Evolutionary conservation across 1,140 invertebrate species (phyloP).

Genomic region (Popillia japonica): DNA sequence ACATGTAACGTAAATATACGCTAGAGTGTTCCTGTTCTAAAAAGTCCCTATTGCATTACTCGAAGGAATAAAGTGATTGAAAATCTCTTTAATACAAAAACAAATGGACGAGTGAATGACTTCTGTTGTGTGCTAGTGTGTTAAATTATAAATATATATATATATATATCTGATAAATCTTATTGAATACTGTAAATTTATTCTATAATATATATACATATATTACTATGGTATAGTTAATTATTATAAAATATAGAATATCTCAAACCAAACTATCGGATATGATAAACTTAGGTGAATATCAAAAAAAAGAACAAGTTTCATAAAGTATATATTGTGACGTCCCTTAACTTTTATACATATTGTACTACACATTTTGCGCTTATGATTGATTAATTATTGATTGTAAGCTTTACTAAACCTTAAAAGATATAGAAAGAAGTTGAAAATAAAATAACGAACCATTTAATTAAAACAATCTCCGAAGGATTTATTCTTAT

Average conservation of each 20-base stretch:
- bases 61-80: background rate
- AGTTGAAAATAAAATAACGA: conserved; percentile 20
- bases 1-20: background rate
- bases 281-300: conserved; percentile 53
- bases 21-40: background rate
- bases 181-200: conserved; percentile 60
- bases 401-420: conserved; percentile 37
- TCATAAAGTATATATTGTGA: conserved; percentile 50
- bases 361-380: conserved; percentile 43
- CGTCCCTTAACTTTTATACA: conserved; percentile 60
- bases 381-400: conserved; percentile 38
- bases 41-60: background rate
- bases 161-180: conserved; percentile 55
- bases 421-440: conserved; percentile 28
- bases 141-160: conserved; percentile 57
- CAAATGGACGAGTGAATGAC: conserved; percentile 36
- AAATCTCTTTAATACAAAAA: conserved; percentile 30
- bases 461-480: conserved; percentile 39
- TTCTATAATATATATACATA: conserved; percentile 59
- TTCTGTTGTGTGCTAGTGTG: conserved; percentile 56
- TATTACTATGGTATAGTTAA: conserved; percentile 59
- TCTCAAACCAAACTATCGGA: conserved; percentile 56
- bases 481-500: conserved; percentile 40
- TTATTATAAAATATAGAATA: conserved; percentile 54
- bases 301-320: conserved; percentile 52